phyloP scores from a whole-genome alignment of 2,888 invertebrate genomes.

The Apodemia hepburni region DNA sequence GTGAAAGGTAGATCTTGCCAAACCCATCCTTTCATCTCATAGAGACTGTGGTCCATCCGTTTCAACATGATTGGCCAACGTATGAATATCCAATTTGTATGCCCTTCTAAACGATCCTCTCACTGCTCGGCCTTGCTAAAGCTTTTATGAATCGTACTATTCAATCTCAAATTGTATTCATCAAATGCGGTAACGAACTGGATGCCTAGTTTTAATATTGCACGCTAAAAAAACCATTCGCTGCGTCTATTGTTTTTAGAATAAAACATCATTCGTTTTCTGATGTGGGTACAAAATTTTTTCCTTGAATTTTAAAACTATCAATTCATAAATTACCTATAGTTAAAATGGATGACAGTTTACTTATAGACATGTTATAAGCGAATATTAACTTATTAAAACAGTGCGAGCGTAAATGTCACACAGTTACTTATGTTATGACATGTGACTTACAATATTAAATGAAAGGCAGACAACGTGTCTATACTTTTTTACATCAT shows the following conservation, averaged over 20 bases:
- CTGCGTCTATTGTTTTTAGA: not conserved
- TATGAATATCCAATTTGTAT: slow-evolving; percentile 28
- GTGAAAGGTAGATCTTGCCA: too few relatives aligned
- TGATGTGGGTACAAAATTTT: not conserved
- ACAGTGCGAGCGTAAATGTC: too few relatives aligned
- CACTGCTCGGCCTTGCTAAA: slow-evolving; percentile 29
- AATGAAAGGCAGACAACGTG: too few relatives aligned
- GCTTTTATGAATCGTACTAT: slow-evolving; percentile 10
- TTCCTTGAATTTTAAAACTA: not conserved
- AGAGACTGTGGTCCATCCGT: slow-evolving; percentile 28
- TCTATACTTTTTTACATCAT: too few relatives aligned
- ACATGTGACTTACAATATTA: too few relatives aligned
- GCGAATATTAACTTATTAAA: too few relatives aligned
- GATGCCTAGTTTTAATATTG: not conserved
- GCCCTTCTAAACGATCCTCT: slow-evolving; percentile 34
- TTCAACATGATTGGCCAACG: slow-evolving; percentile 34
- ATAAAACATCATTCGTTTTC: too few relatives aligned
- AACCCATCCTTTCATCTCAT: slow-evolving; percentile 34
- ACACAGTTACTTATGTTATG: too few relatives aligned
- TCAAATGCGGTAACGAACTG: slow-evolving; percentile 1
- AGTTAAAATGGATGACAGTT: not conserved
- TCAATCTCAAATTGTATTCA: slow-evolving; percentile 7
- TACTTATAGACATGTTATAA: too few relatives aligned
- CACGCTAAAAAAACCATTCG: not conserved
- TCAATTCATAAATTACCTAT: not conserved